phyloP scores from a whole-genome alignment of 2,888 invertebrate species.

The Tanaodytes sp. region DNA sequence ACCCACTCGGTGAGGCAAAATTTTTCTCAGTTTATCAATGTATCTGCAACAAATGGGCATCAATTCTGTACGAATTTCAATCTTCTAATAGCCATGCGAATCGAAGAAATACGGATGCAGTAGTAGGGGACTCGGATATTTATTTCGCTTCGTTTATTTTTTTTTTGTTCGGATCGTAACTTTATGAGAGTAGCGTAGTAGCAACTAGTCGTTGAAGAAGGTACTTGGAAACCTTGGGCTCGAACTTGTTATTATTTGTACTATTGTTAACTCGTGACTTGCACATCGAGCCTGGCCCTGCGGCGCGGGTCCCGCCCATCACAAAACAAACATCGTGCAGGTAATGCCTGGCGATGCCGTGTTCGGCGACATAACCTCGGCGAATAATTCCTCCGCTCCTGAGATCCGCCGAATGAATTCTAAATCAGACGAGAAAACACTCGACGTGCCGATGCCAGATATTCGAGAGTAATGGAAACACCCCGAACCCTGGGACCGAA shows the following conservation, averaged over 20 bases:
- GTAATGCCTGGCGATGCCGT: constrained; percentile 34
- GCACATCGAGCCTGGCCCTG: constrained; percentile 63
- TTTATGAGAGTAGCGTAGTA: constrained; percentile 61
- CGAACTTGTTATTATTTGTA: constrained; percentile 72
- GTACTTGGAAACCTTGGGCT: constrained; percentile 60
- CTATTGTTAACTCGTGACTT: constrained; percentile 73
- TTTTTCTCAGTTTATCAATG: too few relatives aligned
- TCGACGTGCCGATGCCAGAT: constrained; percentile 43
- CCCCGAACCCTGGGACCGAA: too few relatives aligned
- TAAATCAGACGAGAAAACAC: constrained; percentile 46
- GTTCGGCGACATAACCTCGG: constrained; percentile 43
- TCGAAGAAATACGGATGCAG: too few relatives aligned
- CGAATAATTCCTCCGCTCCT: constrained; percentile 45
- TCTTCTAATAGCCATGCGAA: too few relatives aligned
- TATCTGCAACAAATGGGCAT: too few relatives aligned
- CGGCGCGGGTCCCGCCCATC: constrained; percentile 64
- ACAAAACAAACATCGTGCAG: constrained; percentile 66
- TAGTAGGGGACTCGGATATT: too few relatives aligned
- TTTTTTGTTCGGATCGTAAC: neutral
- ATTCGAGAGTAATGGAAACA: constrained; percentile 57
- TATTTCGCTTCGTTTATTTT: too few relatives aligned
- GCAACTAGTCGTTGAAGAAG: constrained; percentile 62
- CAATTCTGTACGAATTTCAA: too few relatives aligned
- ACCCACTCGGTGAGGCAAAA: too few relatives aligned
- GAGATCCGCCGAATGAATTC: constrained; percentile 23